Conservation (phyloP, 1,140 invertebrate genomes). For the Drosophila nasuta region DNA sequence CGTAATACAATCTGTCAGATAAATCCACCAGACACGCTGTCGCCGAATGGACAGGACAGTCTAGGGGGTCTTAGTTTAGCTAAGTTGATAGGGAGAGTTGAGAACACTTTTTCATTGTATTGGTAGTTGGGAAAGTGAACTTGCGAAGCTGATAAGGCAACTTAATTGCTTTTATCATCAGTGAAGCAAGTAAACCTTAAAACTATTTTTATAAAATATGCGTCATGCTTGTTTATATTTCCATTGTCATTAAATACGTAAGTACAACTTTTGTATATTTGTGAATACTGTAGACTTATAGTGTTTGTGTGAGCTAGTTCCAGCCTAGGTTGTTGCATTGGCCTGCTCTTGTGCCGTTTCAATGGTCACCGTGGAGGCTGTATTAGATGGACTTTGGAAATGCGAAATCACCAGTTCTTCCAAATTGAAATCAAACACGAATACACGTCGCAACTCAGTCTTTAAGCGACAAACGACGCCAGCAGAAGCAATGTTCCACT, state of each 20-base stretch:
- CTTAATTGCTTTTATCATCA: no score
- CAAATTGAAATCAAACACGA: constrained; percentile 63
- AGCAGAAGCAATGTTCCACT: constrained; percentile 76
- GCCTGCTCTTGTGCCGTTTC: constrained; percentile 12
- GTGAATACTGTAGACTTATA: constrained; percentile 56
- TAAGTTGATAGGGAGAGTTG: not conserved
- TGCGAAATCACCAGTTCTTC: constrained; percentile 66
- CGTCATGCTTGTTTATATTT: no score
- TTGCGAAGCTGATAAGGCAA: no score
- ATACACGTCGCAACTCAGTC: constrained; percentile 57
- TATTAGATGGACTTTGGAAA: constrained; percentile 60
- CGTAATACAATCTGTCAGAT: constrained; percentile 58
- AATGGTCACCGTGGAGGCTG: constrained; percentile 69
- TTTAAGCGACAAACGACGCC: constrained; percentile 78
- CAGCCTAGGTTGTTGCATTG: constrained; percentile 22
- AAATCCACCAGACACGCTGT: constrained; percentile 58
- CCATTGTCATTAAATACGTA: not conserved
- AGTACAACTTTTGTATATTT: constrained; percentile 25
- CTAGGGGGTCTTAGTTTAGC: not conserved
- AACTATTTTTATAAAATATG: no score
- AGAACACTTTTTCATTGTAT: no score
- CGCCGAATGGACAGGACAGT: constrained; percentile 28
- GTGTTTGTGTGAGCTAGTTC: constrained; percentile 1
- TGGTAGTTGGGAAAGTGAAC: no score
- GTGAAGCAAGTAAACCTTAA: no score